Base-by-base conservation (phyloP, 2,888 invertebrate genomes). In the Pemphredon lugubris region DNA sequence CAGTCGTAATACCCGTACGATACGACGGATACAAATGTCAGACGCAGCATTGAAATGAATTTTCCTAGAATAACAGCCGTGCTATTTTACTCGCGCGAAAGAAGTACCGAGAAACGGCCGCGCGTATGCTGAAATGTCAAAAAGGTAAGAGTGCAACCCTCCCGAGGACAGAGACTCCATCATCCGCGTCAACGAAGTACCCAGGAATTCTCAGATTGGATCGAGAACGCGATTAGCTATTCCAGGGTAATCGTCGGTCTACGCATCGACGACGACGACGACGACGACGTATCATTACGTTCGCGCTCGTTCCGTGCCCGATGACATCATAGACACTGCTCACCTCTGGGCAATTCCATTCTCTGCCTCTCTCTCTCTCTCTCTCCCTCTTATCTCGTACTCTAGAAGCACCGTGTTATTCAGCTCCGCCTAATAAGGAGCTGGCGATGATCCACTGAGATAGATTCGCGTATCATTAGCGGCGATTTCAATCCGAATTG, bases 391-490 rank as follows among this genome's bases (percentile, higher is more conserved):
- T 26, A 5, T 5, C 7, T 26, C 26, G 26, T 26, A 26, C 26
- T 26, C 4, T 26, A 5, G 26, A 7, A 50, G 40, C 47, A 30
- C 50, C 34, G n/a, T 13, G 40, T 16, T 32, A 14, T 23, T 11
- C 32, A 13, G 51, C 13, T 53, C 23, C 37, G 40, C 79, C 79
- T 79, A 83, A 82, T 79, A 81, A 76, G 83, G 81, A 69, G 37
- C 32, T 16, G 47, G 30, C 58, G 81, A 84, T 81, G 79, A 83
- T 81, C 74, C 73, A 70, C 48, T 64, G 69, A 79, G 84, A 83
- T 80, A 79, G 77, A 77, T 78, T 69, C 79, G 71, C 74, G 69
- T 73, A 80, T 84, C 79, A 79, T 85, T 84, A 81, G 72, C 61
- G 63, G 54, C 44, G 73, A 78, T 77, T 79, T 71, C 70, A 59